Evolutionary conservation across 2,113 vertebrate genomes (phyloP).

Genomic region (Gobiocypris rarus): DNA sequence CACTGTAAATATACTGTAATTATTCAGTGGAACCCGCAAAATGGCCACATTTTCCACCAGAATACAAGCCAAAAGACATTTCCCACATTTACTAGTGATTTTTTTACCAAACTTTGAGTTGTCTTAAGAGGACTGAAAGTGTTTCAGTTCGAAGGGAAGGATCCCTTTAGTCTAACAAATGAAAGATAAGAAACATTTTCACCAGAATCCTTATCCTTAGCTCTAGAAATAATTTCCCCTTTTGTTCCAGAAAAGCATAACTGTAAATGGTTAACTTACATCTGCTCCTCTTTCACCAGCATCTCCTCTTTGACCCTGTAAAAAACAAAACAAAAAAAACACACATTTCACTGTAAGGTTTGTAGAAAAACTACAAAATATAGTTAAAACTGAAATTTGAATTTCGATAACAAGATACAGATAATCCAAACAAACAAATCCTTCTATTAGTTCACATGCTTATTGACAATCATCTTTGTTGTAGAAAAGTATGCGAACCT

Average conservation of each 20-base stretch:
- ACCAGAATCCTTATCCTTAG: not conserved
- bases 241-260: no score
- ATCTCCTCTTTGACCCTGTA: constrained; percentile 73
- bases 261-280: constrained; percentile 59
- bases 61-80: constrained; percentile 1
- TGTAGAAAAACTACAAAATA: constrained; percentile 31
- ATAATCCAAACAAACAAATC: not conserved
- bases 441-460: not conserved
- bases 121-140: no score
- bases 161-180: not conserved
- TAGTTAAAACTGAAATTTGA: not conserved
- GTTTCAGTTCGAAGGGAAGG: no score
- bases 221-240: not conserved
- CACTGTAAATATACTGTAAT: not conserved
- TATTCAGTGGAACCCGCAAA: not conserved
- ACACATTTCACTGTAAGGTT: not conserved
- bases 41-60: not conserved
- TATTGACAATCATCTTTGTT: no score
- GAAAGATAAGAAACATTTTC: not conserved
- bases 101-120: no score
- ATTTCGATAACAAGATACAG: not conserved
- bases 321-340: not conserved
- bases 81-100: not conserved
- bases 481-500: no score
- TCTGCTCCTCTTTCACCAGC: constrained; percentile 67